Conservation (phyloP, 2,113 vertebrate genomes). For the Patagioenas fasciata region DNA sequence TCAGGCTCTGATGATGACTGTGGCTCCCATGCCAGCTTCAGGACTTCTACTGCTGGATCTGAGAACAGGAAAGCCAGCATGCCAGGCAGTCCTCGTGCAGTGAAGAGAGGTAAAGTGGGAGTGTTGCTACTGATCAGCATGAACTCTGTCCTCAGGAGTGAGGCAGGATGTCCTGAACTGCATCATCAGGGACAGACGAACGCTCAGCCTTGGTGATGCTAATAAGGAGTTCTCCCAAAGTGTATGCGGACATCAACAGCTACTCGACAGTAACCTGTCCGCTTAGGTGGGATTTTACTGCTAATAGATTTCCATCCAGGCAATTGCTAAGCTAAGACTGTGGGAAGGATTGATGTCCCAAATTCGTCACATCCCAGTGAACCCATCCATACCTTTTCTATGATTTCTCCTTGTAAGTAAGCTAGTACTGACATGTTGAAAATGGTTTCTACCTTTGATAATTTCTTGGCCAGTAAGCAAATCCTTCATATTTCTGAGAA, state of each 20-base stretch:
- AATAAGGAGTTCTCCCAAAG: not conserved
- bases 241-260: not conserved
- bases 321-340: not conserved
- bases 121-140: not conserved
- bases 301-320: not conserved
- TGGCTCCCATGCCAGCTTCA: constrained; percentile 84
- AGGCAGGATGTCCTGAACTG: not conserved
- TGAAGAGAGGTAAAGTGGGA: constrained; percentile 82
- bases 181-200: not conserved
- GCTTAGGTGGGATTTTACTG: not conserved
- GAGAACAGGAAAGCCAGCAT: constrained; percentile 80
- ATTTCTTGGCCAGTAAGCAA: not conserved
- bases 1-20: constrained; percentile 90
- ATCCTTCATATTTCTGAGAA: not conserved
- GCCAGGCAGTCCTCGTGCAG: constrained; percentile 86
- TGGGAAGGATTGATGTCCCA: not conserved
- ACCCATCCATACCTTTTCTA: not conserved
- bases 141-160: not conserved
- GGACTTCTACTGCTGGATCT: constrained; percentile 78
- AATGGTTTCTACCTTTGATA: not conserved
- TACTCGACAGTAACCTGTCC: not conserved
- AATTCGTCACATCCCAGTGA: not conserved
- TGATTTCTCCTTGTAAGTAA: not conserved
- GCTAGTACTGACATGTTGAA: not conserved
- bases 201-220: not conserved